Base-by-base conservation (phyloP, 2,888 invertebrate species). In the Andrena marginata region DNA sequence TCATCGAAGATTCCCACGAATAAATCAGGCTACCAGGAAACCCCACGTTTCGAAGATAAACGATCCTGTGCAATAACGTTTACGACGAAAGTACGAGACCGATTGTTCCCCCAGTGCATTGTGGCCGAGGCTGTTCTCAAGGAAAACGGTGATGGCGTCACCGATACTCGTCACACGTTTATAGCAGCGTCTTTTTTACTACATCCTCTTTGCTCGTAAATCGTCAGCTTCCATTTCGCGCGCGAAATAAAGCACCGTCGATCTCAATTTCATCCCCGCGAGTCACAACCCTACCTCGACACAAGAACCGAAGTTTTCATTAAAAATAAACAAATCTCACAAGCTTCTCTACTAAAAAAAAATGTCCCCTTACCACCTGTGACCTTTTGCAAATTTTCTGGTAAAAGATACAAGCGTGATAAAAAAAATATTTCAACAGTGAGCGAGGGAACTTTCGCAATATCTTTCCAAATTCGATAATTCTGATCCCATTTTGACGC, bases 81-180 rank as follows among this genome's bases (percentile, higher is more conserved):
- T 69, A 71, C 54, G 78, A 64, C 74, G 84, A 86, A 84, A 82
- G 85, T 74, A 77, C 69, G 79, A 29, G 20, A 29, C 31, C 71
- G 79, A 86, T 82, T 82, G 76, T 86, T 72, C 71, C 75, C 70
- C 60, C 48, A 16, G 56, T 60, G 60, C 75, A 82, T 84, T 80
- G 81, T 84, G 72, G 8, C 67, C 70, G 80, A 82, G 82, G 60
- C 51, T 70, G 78, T 78, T 87, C 87, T 70, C 87, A 82, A 77
- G 86, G 77, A 85, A 86, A 82, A 86, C 23, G 69, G 26, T 20
- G 74, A 72, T 70, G 80, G 75, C 83, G 86, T 83, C 85, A 85
- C 54, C 80, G 68, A 49, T 71, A 49, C 54, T 75, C 69, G 68
- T 54, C 26, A 70, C 60, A 64, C 71, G 60, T 51, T 62, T 49